Evolutionary conservation across 2,113 vertebrate species (phyloP).

Genomic region (Notarius lentiginosus): DNA sequence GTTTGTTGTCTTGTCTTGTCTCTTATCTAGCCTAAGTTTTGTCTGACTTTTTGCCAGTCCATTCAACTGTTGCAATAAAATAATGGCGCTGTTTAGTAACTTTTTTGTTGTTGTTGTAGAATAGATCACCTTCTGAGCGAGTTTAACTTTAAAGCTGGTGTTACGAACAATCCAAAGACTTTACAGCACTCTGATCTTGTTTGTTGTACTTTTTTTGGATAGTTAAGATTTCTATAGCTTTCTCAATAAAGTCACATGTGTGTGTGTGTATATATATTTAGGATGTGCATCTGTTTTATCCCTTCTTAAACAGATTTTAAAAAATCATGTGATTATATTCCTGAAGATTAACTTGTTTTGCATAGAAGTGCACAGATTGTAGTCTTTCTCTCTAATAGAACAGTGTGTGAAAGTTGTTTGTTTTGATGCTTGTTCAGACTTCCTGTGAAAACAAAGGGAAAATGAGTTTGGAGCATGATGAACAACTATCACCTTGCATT

Average conservation of each 20-base stretch:
- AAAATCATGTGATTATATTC: neutral
- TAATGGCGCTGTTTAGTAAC: slow-evolving; percentile 1
- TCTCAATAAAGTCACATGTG: too few species aligned
- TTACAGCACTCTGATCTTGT: neutral
- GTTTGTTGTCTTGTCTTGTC: neutral
- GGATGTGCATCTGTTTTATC: neutral
- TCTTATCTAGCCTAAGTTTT: slow-evolving; percentile 36
- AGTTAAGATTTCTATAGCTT: neutral
- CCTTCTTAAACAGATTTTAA: neutral
- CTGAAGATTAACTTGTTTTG: neutral
- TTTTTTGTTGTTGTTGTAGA: neutral
- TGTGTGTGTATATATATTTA: too few species aligned
- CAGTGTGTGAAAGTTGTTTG: neutral
- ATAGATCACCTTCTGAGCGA: neutral
- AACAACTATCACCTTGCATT: slow-evolving; percentile 50
- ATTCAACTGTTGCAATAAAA: slow-evolving; percentile 24
- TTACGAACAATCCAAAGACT: neutral
- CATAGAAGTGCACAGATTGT: neutral
- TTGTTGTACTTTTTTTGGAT: neutral
- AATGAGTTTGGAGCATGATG: slow-evolving; percentile 38
- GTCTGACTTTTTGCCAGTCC: slow-evolving; percentile 21
- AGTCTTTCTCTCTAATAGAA: too few species aligned
- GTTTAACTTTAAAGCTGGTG: neutral
- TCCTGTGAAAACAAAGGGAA: slow-evolving; percentile 24
- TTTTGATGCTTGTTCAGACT: neutral